Conservation (phyloP, 2,797 vertebrate species). For the Poecilia picta region DNA sequence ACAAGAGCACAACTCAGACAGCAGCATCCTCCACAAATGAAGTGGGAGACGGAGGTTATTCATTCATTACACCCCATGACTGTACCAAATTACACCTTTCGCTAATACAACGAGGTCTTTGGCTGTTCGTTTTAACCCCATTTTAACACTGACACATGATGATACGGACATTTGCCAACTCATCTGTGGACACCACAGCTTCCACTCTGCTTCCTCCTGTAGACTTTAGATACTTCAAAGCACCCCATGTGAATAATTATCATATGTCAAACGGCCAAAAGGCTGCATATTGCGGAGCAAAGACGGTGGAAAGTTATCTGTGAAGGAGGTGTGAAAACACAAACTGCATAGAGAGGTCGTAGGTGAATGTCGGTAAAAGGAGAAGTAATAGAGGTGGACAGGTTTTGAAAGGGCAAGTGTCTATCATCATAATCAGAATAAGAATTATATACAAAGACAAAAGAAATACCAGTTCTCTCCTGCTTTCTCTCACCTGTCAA, state of each 20-base stretch:
- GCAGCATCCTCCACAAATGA: slow-evolving; percentile 31
- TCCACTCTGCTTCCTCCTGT: slow-evolving; percentile 7
- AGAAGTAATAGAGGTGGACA: slow-evolving; percentile 28
- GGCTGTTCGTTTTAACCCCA: slow-evolving; percentile 49
- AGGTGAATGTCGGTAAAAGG: slow-evolving; percentile 11
- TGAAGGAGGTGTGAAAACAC: slow-evolving; percentile 12
- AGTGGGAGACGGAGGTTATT: slow-evolving; percentile 42
- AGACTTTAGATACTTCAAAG: slow-evolving; percentile 20
- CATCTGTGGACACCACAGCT: slow-evolving; percentile 37
- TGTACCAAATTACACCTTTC: slow-evolving; percentile 31
- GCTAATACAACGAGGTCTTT: slow-evolving; percentile 41
- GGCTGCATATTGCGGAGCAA: slow-evolving; percentile 10
- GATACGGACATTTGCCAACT: slow-evolving; percentile 51
- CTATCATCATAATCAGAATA: slow-evolving; percentile 55
- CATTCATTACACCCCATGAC: slow-evolving; percentile 43
- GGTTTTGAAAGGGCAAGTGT: slow-evolving; percentile 28
- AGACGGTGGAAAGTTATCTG: slow-evolving; percentile 16
- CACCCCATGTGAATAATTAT: slow-evolving; percentile 26
- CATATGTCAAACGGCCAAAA: slow-evolving; percentile 18
- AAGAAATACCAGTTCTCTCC: slow-evolving; percentile 21
- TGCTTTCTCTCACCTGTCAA: slow-evolving; percentile 63
- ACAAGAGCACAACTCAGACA: slow-evolving; percentile 42
- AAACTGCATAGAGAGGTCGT: slow-evolving; percentile 13
- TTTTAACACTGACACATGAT: slow-evolving; percentile 31
- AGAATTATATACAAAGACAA: slow-evolving; percentile 55